These are phyloP conservation scores for Clavelina lepadiformis DNA, from an alignment of 23 tunicate species.

Conservation along the genomic window DNA sequence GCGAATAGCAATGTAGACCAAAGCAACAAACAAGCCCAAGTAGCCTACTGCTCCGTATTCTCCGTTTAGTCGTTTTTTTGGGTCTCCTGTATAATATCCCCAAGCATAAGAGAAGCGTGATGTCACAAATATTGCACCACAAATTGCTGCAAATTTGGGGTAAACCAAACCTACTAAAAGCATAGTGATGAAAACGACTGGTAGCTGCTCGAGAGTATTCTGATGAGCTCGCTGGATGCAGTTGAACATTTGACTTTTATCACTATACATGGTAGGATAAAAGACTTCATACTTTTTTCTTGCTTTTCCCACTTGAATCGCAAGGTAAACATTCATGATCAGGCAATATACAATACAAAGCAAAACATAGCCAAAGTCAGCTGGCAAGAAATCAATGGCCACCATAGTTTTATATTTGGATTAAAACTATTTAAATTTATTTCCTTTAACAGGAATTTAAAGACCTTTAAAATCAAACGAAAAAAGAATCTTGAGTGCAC, in stretches of 20 bases:
- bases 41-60: conserved; percentile 49
- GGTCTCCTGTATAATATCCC: conserved; percentile 94
- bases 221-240: conserved; percentile 86
- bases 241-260: conserved; percentile 53
- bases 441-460: too few relatives aligned
- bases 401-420: too few relatives aligned
- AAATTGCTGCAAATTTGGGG: conserved; percentile 49
- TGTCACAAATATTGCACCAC: conserved; percentile 56
- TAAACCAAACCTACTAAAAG: conserved; percentile 29
- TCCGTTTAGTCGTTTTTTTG: conserved; percentile 74
- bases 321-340: conserved; percentile 39
- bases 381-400: conserved; percentile 33
- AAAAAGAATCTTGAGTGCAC: too few relatives aligned
- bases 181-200: conserved; percentile 22
- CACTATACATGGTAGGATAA: conserved; percentile 78
- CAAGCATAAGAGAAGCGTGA: conserved; percentile 73
- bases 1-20: conserved; percentile 38
- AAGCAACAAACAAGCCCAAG: conserved; percentile 35
- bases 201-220: conserved; percentile 58
- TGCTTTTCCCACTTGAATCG: conserved; percentile 54
- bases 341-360: conserved; percentile 39
- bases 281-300: conserved; percentile 58
- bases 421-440: too few relatives aligned
- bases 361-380: conserved; percentile 50
- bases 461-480: too few relatives aligned